Evolutionary conservation across 30 jellyfish, hydroid and myxozoan species (phyloP).

Genomic region (Aurelia aurita): DNA sequence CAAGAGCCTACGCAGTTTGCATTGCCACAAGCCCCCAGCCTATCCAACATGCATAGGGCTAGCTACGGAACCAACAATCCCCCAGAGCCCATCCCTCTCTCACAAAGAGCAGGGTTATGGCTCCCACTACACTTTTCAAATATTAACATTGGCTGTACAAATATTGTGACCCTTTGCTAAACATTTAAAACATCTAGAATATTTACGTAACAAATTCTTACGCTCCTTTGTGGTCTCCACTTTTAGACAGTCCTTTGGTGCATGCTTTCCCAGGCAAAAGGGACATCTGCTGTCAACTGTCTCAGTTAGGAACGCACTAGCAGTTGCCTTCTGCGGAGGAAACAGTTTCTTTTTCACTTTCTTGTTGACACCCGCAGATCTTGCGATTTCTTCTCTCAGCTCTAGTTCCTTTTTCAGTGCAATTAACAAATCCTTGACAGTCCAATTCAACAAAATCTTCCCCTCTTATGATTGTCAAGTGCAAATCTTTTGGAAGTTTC

Average conservation of each 20-base stretch:
- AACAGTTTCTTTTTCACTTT: conserved; percentile 13
- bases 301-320: conserved; percentile 43
- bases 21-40: conserved; percentile 40
- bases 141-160: not conserved
- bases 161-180: conserved; percentile 9
- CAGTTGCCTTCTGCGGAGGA: conserved; percentile 25
- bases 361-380: not conserved
- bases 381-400: conserved; percentile 23
- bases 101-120: conserved; percentile 25
- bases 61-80: conserved; percentile 27
- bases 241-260: conserved; percentile 15
- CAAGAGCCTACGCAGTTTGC: conserved; percentile 61
- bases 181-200: conserved; percentile 44
- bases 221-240: conserved; percentile 24
- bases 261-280: conserved; percentile 38
- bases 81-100: conserved; percentile 33
- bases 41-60: conserved; percentile 34
- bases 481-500: conserved; percentile 26
- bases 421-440: conserved; percentile 23
- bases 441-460: conserved; percentile 39
- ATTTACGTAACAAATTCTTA: conserved; percentile 37
- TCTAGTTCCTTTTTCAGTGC: conserved; percentile 50
- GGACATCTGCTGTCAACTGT: conserved; percentile 1
- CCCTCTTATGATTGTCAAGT: conserved; percentile 38
- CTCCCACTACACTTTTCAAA: conserved; percentile 26